These are phyloP conservation scores for Papilio gigon DNA, from an alignment of 2,888 invertebrate genomes.

Conservation along the genomic window DNA sequence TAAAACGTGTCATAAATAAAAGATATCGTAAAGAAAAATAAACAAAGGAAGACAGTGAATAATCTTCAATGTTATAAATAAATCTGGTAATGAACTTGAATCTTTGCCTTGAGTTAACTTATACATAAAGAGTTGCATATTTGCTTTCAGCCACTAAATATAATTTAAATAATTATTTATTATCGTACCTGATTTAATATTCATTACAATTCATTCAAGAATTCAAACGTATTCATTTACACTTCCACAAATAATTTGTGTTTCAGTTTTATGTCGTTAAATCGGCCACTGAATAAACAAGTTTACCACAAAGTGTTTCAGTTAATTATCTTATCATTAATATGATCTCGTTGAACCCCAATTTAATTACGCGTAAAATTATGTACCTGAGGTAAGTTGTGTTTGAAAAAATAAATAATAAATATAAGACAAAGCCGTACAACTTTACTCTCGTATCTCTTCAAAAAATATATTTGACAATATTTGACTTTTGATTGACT, in stretches of 20 bases:
- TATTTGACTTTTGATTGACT: background rate
- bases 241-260: conserved; percentile 3
- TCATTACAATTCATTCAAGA: conserved; percentile 32
- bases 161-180: conserved; percentile 6
- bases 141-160: background rate
- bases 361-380: background rate
- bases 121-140: conserved; percentile 3
- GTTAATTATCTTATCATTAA: background rate
- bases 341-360: background rate
- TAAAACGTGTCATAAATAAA: conserved; percentile 4
- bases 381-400: background rate
- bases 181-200: conserved; percentile 36
- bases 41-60: conserved; percentile 30
- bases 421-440: background rate
- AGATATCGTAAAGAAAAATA: conserved; percentile 15
- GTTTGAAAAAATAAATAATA: background rate
- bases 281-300: conserved; percentile 8
- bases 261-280: background rate
- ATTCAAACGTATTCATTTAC: conserved; percentile 19
- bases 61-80: conserved; percentile 20
- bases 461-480: background rate
- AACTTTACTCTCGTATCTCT: background rate
- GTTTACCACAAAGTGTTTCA: background rate
- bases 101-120: conserved; percentile 9
- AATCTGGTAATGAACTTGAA: conserved; percentile 21